Conservation (phyloP, 2,113 vertebrate genomes). For the Ceyx margarethae region DNA sequence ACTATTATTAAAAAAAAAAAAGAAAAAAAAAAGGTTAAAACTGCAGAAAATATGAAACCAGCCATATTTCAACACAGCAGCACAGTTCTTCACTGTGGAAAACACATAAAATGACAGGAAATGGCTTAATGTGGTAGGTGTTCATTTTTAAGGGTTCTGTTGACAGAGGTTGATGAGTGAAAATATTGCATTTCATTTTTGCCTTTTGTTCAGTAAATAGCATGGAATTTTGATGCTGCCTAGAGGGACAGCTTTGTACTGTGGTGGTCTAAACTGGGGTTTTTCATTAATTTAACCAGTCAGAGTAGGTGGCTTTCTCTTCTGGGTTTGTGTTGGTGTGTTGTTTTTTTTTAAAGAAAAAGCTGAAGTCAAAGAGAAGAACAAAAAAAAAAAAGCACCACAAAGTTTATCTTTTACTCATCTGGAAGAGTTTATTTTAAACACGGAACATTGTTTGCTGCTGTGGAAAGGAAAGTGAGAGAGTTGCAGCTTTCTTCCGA, state of each 20-base stretch:
- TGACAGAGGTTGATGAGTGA: constrained; percentile 71
- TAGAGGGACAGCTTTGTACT: constrained; percentile 60
- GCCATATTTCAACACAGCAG: not conserved
- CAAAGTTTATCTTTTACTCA: constrained; percentile 81
- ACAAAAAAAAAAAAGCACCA: constrained; percentile 69
- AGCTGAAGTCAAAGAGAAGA: constrained; percentile 62
- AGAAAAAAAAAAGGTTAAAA: not conserved
- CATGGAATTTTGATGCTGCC: constrained; percentile 57
- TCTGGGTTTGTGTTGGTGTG: not conserved
- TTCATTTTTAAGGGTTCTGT: constrained; percentile 65
- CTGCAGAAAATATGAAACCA: constrained; percentile 22
- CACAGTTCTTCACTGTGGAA: constrained; percentile 54
- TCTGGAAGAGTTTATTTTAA: constrained; percentile 87
- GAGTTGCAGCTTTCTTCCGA: constrained; percentile 74
- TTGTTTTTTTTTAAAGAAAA: not conserved
- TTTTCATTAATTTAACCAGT: constrained; percentile 68
- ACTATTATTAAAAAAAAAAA: not conserved
- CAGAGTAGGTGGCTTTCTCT: constrained; percentile 10
- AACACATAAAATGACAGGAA: constrained; percentile 74
- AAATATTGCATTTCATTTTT: constrained; percentile 63
- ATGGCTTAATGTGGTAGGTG: constrained; percentile 70
- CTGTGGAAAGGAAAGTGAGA: constrained; percentile 80
- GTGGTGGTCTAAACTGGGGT: constrained; percentile 65
- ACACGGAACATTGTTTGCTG: constrained; percentile 80
- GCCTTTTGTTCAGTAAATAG: constrained; percentile 59